These are phyloP conservation scores for Rhagoletis pomonella DNA, from an alignment of 1,140 invertebrate species.

Conservation along the genomic window DNA sequence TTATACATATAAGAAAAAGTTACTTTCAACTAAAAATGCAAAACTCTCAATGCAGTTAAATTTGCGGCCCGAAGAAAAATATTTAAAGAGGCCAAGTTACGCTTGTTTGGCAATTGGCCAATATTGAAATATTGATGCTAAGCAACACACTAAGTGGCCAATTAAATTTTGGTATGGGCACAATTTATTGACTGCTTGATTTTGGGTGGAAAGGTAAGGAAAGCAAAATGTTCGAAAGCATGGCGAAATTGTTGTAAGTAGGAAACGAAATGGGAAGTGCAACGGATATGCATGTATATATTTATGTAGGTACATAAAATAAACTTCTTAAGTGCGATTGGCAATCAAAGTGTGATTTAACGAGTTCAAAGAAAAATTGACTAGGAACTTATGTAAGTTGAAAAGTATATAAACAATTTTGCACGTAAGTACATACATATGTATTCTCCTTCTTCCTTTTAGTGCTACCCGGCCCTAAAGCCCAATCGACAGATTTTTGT, in stretches of 20 bases:
- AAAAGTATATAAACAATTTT: no score
- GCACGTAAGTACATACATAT: no score
- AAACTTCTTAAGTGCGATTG: background rate
- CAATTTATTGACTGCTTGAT: background rate
- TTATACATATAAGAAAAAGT: background rate
- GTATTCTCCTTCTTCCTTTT: no score
- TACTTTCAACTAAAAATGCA: background rate
- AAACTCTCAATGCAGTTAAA: background rate
- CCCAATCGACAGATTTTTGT: no score
- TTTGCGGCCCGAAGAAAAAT: background rate
- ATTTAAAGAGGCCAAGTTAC: conserved; percentile 20
- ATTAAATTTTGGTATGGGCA: background rate
- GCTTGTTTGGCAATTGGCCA: background rate
- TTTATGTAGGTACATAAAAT: background rate
- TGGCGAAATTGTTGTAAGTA: background rate
- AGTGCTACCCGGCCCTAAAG: no score
- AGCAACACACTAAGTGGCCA: conserved; percentile 11
- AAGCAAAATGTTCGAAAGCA: background rate
- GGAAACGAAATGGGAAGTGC: background rate
- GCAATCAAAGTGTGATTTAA: background rate
- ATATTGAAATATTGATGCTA: conserved; percentile 19
- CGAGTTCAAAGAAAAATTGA: background rate
- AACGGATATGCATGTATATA: background rate
- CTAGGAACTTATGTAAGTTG: no score
- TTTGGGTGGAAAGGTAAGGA: background rate